phyloP scores from a whole-genome alignment of 2,797 vertebrate species.

The Peromyscus eremicus region DNA sequence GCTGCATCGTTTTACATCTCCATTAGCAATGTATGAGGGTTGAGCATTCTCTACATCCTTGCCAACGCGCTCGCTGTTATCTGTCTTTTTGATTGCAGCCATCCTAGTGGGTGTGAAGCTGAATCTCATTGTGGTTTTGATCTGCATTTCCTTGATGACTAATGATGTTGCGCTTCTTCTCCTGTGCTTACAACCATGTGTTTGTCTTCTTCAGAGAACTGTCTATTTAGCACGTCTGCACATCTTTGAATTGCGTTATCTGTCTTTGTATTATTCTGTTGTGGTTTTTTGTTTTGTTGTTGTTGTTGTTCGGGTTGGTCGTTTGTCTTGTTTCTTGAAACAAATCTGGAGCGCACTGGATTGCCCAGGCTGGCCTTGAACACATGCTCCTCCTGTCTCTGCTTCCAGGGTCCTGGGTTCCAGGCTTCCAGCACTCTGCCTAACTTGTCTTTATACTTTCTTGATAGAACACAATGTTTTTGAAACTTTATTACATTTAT shows the following conservation, averaged over 20 bases:
- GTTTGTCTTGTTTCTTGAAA: neutral
- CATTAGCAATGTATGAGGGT: neutral
- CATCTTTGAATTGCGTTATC: slow-evolving; percentile 4
- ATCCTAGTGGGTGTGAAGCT: neutral
- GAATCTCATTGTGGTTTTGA: neutral
- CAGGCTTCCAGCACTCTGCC: too few species aligned
- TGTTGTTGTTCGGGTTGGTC: neutral
- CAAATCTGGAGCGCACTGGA: neutral
- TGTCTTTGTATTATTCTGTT: slow-evolving; percentile 30
- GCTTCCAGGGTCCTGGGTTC: neutral
- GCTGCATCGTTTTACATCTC: neutral
- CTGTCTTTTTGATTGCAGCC: slow-evolving; percentile 32
- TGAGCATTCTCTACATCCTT: neutral
- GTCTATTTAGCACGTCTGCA: neutral
- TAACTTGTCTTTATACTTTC: neutral
- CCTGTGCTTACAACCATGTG: neutral
- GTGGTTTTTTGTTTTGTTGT: neutral
- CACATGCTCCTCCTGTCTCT: neutral
- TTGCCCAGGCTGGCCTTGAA: neutral
- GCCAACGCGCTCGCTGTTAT: neutral
- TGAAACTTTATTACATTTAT: neutral
- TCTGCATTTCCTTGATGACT: slow-evolving; percentile 46
- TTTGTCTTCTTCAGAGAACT: slow-evolving; percentile 5
- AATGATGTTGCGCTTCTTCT: neutral
- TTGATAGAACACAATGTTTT: neutral